These are phyloP conservation scores for Nemopilema nomurai DNA, from an alignment of 30 jellyfish, hydroid and myxozoan species.

Conservation along the genomic window DNA sequence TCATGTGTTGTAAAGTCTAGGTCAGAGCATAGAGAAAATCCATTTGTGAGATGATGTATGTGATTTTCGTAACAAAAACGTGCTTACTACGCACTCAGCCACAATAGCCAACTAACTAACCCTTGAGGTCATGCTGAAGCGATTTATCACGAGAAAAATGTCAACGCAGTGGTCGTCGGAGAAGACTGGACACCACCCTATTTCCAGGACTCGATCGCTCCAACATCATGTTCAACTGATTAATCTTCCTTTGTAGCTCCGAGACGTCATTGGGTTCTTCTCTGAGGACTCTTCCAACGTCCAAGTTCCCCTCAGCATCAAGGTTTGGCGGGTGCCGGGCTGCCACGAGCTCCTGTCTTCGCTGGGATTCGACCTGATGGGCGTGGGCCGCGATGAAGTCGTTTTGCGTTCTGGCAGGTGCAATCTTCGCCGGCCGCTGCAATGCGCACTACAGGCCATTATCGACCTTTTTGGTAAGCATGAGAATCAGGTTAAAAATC, in stretches of 20 bases:
- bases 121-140: no score
- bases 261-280: conserved; percentile 84
- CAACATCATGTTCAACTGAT: no score
- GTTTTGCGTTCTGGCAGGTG: conserved; percentile 90
- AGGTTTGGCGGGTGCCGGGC: conserved; percentile 95
- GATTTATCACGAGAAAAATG: no score
- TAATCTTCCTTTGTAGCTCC: conserved; percentile 64
- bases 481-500: no score
- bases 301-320: conserved; percentile 83
- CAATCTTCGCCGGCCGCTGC: conserved; percentile 84
- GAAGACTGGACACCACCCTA: no score
- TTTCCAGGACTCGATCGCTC: no score
- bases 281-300: conserved; percentile 86
- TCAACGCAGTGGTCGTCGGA: no score
- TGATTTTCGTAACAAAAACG: no score
- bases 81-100: no score
- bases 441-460: conserved; percentile 95
- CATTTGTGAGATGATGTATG: no score
- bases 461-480: conserved; percentile 89
- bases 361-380: conserved; percentile 94
- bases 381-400: conserved; percentile 94
- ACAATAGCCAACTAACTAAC: no score
- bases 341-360: conserved; percentile 98
- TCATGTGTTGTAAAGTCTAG: not conserved
- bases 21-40: no score